Evolutionary conservation across 1,140 invertebrate genomes (phyloP), one percentile per base, ranked within the genome.

Genomic region (Globodera ellingtonae): DNA sequence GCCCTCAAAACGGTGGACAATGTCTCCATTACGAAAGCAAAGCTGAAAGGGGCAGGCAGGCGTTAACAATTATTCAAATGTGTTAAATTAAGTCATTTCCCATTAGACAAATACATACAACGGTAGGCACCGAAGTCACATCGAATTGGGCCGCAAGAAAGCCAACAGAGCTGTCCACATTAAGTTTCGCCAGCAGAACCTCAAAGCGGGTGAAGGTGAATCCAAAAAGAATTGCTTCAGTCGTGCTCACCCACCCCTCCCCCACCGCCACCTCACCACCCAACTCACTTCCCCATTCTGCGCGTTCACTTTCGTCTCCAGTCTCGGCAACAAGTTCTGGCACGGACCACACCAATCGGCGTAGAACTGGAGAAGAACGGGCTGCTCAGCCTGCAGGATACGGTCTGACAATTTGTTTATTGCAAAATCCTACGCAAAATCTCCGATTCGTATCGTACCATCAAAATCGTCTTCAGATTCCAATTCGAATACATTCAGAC

Each of bases 1-100:
- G 44, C 84, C 84, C 62, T 86, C 85, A 56, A 84, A 79, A 9
- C 84, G 82, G 56, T 80, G 66, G 56, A 85, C 67, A 18, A 71
- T 46, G 6, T 78, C 75, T n/a, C 81, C 85, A 21, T 83, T n/a
- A 48, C 6, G 81, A 47, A 82, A 82, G 10, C 72, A 73, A 9
- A 82, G 79, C 44, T 81, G 46, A 56, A 50, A 72, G n/a, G 8
- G 71, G 47, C 8, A 35, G n/a, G 6, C 56, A 35, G n/a, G 6
- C 56, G 6, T 21, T 72, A 6, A 35, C 59, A 73, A 10, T 72
- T 6, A 47, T 15, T 47, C 0, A 47, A 24, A 24, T 0, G 24
- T 24, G 24, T 24, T 24, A 24, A 24, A 24, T 24, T 24, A 24
- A 24, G 24, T 24, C 24, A 24, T 24, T 24, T 24, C 24, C 24